These are phyloP conservation scores for Clytia hemisphaerica DNA, from an alignment of 30 jellyfish, hydroid and myxozoan genomes.

Conservation along the genomic window DNA sequence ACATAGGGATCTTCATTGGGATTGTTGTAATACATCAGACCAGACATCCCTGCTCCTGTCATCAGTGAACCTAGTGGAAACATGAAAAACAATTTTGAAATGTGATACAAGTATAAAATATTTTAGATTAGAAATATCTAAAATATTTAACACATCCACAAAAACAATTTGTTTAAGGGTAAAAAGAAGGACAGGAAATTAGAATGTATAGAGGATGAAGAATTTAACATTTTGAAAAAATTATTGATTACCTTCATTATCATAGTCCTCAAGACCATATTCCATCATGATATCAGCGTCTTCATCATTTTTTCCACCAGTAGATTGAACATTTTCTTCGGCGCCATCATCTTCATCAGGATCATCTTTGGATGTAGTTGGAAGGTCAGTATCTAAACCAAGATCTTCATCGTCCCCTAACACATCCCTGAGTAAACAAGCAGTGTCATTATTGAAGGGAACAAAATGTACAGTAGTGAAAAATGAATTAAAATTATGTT, in stretches of 20 bases:
- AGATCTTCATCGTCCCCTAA: conserved; percentile 24
- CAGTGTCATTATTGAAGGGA: too few relatives aligned
- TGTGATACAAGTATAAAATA: too few relatives aligned
- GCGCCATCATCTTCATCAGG: conserved; percentile 17
- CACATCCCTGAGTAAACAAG: neutral
- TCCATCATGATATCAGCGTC: conserved; percentile 63
- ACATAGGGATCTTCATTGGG: conserved; percentile 86
- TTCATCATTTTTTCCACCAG: conserved; percentile 30
- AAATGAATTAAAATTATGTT: too few relatives aligned
- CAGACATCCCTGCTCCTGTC: conserved; percentile 94
- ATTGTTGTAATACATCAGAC: conserved; percentile 65
- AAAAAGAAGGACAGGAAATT: neutral
- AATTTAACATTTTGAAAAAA: neutral
- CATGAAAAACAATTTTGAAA: too few relatives aligned
- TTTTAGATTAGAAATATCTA: too few relatives aligned
- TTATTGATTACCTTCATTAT: conserved; percentile 80
- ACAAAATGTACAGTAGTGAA: too few relatives aligned
- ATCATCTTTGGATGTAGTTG: conserved; percentile 33
- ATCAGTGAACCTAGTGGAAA: conserved; percentile 59
- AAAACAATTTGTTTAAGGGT: neutral
- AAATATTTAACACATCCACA: neutral
- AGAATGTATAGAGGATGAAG: too few relatives aligned
- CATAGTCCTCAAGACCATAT: conserved; percentile 71
- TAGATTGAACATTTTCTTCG: conserved; percentile 17
- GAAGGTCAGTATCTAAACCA: conserved; percentile 1